These are phyloP conservation scores for Coenonympha arcania DNA, from an alignment of 2,888 invertebrate species.

Conservation along the genomic window DNA sequence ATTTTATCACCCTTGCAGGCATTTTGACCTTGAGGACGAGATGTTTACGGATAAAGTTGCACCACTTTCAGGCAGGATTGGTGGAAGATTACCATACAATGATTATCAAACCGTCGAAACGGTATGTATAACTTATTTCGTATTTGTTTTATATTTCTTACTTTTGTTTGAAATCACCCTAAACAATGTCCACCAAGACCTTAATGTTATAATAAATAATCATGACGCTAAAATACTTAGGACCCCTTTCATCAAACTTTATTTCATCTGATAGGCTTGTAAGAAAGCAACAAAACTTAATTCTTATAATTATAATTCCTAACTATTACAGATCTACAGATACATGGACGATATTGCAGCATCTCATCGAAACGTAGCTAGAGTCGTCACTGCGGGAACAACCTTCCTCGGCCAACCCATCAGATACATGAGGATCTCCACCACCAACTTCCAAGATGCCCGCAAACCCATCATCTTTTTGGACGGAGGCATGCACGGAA, in stretches of 20 bases:
- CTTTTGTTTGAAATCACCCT: neutral
- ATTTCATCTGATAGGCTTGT: neutral
- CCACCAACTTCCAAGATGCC: constrained; percentile 44
- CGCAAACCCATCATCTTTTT: constrained; percentile 73
- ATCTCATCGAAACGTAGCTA: constrained; percentile 42
- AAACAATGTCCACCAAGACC: neutral
- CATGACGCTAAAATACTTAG: too few species aligned
- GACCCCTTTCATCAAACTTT: neutral
- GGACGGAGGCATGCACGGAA: constrained; percentile 76
- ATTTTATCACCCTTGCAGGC: neutral
- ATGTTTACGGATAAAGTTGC: constrained; percentile 2
- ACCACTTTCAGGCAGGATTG: neutral
- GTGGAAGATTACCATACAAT: constrained; percentile 10
- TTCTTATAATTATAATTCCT: neutral
- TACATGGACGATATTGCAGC: constrained; percentile 48
- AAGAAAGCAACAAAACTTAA: too few species aligned
- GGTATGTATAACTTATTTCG: too few species aligned
- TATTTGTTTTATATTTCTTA: neutral
- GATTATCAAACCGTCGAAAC: constrained; percentile 4
- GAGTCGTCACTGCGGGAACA: constrained; percentile 59
- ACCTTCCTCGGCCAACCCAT: constrained; percentile 74
- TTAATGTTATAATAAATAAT: too few species aligned
- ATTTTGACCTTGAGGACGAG: neutral
- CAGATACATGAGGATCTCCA: constrained; percentile 74
- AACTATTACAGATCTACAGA: constrained; percentile 45